phyloP scores from a whole-genome alignment of 1,140 invertebrate genomes.

The Adoxophyes honmai region DNA sequence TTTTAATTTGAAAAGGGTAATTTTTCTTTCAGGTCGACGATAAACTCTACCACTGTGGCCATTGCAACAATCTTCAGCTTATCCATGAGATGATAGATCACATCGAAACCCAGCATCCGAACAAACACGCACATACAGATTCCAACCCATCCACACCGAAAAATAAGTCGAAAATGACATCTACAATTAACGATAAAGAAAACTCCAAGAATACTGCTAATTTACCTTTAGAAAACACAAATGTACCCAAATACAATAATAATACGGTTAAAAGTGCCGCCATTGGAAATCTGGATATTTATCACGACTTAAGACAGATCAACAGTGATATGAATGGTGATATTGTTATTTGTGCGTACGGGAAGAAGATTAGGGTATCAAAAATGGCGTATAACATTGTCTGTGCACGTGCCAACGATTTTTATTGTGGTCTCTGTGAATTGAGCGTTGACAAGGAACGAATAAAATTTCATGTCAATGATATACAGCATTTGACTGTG shows the following conservation, averaged over 20 bases:
- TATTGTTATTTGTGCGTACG: neutral
- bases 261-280: neutral
- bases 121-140: neutral
- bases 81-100: conserved; percentile 23
- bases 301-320: neutral
- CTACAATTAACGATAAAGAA: neutral
- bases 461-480: neutral
- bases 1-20: too few species aligned
- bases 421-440: conserved; percentile 21
- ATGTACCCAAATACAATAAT: neutral
- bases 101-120: conserved; percentile 16
- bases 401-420: neutral
- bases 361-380: neutral
- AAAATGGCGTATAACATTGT: conserved; percentile 25
- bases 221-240: too few species aligned
- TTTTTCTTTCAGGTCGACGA: conserved; percentile 28
- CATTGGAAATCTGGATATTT: neutral
- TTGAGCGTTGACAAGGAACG: neutral
- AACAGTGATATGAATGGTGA: neutral
- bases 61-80: conserved; percentile 34
- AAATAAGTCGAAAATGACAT: neutral
- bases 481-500: conserved; percentile 1
- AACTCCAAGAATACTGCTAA: neutral
- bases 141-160: conserved; percentile 3
- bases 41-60: conserved; percentile 34